Evolutionary conservation across 2,113 vertebrate species (phyloP), one percentile per base, ranked within the genome.

Genomic region (Pollachius pollachius): DNA sequence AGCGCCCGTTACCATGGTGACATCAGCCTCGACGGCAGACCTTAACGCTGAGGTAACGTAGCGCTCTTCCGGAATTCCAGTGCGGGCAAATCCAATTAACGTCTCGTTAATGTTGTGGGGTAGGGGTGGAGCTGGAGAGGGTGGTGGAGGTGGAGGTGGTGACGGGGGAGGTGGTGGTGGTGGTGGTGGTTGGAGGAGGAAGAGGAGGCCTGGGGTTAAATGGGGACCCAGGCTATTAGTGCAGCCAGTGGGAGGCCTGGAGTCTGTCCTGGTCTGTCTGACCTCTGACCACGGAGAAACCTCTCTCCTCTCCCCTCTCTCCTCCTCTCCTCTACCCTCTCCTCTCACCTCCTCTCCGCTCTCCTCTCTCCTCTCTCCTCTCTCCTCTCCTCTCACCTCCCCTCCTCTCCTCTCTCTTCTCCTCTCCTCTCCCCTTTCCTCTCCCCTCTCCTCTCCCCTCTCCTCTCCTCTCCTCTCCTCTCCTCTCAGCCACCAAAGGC

Each of bases 51-150:
- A 34, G 30, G 30, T 34, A 7, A 34, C 6, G 30, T 34, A 34
- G 30, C 30, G 30, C 30, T 34, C 30, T 34, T 34, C 30, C 4
- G 30, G 30, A 4, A 34, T 34, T 34, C 30, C 30, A 34, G 30
- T 4, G 30, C 30, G 30, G 30, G 67, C 58, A 88, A 87, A 89
- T 82, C 81, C 81, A 89, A 86, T 88, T 87, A 85, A 80, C 52
- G 23, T 18, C 72, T 80, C 71, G 78, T 69, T 60, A 52, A 58
- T 23, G 23, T 23, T 23, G 23, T 23, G 23, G 23, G 30, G 30
- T 34, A 7, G 30, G 2, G 27, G 27, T 27, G 27, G 27, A 4
- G 27, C 2, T 13, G 25, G 62, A 68, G 48, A 66, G 21, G 73
- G 75, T 30, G 69, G 4, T 17, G 6, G 12, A 63, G 62, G 60